These are phyloP conservation scores for Machaerirhynchus nigripectus DNA, from an alignment of 2,113 vertebrate species.

Conservation along the genomic window DNA sequence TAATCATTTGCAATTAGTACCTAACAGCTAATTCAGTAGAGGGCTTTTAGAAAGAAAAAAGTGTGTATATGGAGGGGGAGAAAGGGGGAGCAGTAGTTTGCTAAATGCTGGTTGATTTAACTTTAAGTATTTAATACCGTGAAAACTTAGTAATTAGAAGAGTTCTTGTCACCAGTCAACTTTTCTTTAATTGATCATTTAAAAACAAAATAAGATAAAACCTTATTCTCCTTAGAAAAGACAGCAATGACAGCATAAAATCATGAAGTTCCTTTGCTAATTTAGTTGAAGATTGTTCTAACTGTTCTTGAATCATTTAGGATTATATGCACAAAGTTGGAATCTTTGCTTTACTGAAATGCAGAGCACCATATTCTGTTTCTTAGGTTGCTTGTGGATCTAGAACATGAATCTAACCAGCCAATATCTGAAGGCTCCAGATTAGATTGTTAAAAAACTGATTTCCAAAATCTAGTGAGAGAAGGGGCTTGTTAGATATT, in stretches of 20 bases:
- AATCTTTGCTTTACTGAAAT: background rate
- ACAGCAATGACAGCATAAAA: slow-evolving; percentile 15
- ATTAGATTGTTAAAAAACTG: background rate
- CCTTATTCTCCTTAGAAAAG: background rate
- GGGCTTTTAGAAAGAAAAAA: slow-evolving; percentile 69
- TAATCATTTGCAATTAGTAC: slow-evolving; percentile 81
- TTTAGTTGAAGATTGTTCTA: slow-evolving; percentile 8
- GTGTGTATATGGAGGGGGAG: background rate
- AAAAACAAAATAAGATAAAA: slow-evolving; percentile 63
- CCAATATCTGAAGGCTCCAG: background rate
- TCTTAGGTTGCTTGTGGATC: background rate
- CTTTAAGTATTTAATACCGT: slow-evolving; percentile 69
- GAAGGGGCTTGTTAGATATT: background rate
- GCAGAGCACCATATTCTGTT: background rate
- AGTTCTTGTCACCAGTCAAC: slow-evolving; percentile 65
- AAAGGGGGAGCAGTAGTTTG: slow-evolving; percentile 44
- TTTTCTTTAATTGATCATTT: slow-evolving; percentile 63
- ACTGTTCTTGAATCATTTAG: background rate
- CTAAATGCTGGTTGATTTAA: slow-evolving; percentile 74
- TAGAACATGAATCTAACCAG: background rate
- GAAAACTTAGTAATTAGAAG: slow-evolving; percentile 73
- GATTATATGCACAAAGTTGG: background rate
- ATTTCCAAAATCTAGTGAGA: slow-evolving; percentile 10
- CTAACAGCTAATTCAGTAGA: slow-evolving; percentile 76
- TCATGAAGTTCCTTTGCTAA: slow-evolving; percentile 6